phyloP scores from a whole-genome alignment of 2,888 invertebrate genomes.

The Meganola albula region DNA sequence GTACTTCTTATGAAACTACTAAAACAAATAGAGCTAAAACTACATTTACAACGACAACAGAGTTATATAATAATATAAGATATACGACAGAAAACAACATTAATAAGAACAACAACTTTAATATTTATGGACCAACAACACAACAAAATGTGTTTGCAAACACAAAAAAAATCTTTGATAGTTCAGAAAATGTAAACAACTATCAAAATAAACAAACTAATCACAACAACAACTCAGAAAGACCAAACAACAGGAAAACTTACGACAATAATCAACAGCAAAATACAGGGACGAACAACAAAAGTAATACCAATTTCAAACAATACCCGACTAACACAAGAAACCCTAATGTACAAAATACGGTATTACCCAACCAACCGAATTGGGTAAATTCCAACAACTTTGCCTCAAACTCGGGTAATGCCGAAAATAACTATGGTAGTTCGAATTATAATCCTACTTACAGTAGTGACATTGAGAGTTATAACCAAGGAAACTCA shows the following conservation, averaged over 20 bases:
- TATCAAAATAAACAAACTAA: conserved; percentile 12
- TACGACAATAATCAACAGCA: conserved; percentile 4
- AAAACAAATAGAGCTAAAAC: conserved; percentile 9
- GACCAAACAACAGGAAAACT: conserved; percentile 10
- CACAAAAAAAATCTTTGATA: conserved; percentile 2
- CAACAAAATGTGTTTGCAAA: conserved; percentile 11
- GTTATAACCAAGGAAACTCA: neutral
- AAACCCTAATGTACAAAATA: neutral
- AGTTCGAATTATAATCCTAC: neutral
- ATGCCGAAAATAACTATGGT: neutral
- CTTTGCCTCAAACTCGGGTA: neutral
- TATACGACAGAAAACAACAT: conserved; percentile 2
- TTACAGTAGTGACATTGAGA: neutral
- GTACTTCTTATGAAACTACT: conserved; percentile 10
- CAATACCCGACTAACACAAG: neutral
- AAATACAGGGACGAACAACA: conserved; percentile 1
- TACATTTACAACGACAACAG: conserved; percentile 5
- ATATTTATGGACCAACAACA: neutral
- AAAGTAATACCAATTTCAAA: neutral
- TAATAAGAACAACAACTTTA: conserved; percentile 3
- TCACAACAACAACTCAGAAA: conserved; percentile 9
- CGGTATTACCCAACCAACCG: neutral
- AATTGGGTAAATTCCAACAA: conserved; percentile 6
- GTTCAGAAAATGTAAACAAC: conserved; percentile 5
- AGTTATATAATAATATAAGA: conserved; percentile 1